Base-by-base conservation (phyloP, 2,113 vertebrate genomes). In the Rhombomys opimus region DNA sequence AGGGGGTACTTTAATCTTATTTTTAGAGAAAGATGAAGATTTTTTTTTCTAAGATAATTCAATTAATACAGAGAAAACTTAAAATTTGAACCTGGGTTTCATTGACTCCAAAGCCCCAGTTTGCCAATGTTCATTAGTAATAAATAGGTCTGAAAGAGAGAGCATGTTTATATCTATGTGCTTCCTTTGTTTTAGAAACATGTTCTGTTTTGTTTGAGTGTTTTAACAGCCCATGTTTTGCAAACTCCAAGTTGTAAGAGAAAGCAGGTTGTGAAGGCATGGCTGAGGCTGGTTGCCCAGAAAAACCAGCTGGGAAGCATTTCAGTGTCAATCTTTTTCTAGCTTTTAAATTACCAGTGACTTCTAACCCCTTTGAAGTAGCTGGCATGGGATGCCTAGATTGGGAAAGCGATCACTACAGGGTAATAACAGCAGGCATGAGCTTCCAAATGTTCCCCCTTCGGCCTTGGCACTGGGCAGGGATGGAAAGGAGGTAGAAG, bases 251-350 rank as follows among this genome's bases (percentile, higher is more conserved):
- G 89, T 41, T 95, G 89, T 97, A 97, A 97, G 86, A 96, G 96
- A 97, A 96, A 98, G 90, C 92, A 97, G 91, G 91, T 96, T 98
- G 95, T 93, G 88, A 97, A 96, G 87, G 75, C 95, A 76, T 73
- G 89, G 86, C 96, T 75, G 91, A 97, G 96, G 82, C 93, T 94
- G 87, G 94, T 65, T 96, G 96, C 91, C 97, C 91, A 96, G 97
- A 97, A 97, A 91, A 92, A 87, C 82, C 97, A 97, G 97, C 97
- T 98, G 97, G 94, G 95, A 97, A 96, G 94, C 97, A 95, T 97
- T 97, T 97, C 94, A 85, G 87, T 98, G 97, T 98, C 97, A 97
- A 97, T 96, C 97, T 98, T 97, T 95, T 97, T 97, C 95, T 96
- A 97, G 94, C 96, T 97, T 97, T 97, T 92, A 97, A 97, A 98